Evolutionary conservation across 2,888 invertebrate genomes (phyloP).

Genomic region (Pterobdella sp.): DNA sequence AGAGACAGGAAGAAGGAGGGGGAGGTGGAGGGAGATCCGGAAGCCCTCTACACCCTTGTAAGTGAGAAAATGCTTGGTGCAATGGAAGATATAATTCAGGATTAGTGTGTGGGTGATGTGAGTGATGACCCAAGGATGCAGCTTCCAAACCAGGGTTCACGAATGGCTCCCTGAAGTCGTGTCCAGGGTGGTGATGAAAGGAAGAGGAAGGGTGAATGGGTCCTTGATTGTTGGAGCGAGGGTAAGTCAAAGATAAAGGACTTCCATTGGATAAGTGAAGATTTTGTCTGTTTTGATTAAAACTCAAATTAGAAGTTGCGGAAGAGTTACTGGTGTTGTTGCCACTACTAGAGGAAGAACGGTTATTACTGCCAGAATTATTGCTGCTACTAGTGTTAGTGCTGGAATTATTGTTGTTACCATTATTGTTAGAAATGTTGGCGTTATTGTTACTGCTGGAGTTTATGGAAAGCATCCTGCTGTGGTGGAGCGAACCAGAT

Average conservation of each 20-base stretch:
- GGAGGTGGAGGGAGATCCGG: constrained; percentile 17
- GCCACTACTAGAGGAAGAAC: constrained; percentile 9
- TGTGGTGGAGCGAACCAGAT: constrained; percentile 17
- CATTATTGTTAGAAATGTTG: constrained; percentile 17
- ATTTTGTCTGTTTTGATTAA: constrained; percentile 17
- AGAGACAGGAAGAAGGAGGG: constrained; percentile 16
- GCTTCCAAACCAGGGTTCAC: constrained; percentile 3
- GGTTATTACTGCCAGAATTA: constrained; percentile 11
- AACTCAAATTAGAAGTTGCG: not conserved
- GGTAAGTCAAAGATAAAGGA: constrained; percentile 21
- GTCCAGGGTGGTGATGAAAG: constrained; percentile 19
- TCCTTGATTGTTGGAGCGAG: constrained; percentile 19
- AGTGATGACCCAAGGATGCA: not conserved
- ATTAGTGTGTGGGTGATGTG: constrained; percentile 19
- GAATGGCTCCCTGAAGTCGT: constrained; percentile 27
- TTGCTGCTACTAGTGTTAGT: constrained; percentile 17
- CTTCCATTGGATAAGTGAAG: constrained; percentile 14
- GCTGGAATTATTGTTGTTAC: not conserved
- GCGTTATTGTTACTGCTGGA: not conserved
- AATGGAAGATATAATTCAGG: constrained; percentile 26
- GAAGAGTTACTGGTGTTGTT: constrained; percentile 17
- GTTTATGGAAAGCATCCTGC: constrained; percentile 12
- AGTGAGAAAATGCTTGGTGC: constrained; percentile 27
- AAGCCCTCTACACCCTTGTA: constrained; percentile 17
- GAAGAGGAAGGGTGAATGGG: not conserved